Percentiles rank a stretch among this genome's conserved stretches.
Conservation (phyloP, 2,113 vertebrate genomes). For the Chamaetylas fuelleborni region DNA sequence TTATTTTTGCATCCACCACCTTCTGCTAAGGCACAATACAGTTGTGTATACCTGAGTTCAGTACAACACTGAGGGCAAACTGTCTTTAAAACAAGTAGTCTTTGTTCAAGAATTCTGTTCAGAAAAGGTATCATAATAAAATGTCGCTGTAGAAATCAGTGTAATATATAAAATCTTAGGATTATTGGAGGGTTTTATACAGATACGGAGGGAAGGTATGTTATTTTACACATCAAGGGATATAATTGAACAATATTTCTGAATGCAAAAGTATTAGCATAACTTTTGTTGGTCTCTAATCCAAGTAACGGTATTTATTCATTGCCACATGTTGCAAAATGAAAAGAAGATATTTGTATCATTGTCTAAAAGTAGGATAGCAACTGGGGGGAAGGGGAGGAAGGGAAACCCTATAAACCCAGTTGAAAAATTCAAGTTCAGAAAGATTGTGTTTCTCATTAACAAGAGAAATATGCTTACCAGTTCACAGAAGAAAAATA, state of each 20-base stretch:
- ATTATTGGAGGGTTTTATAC: neutral
- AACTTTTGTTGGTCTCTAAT: neutral
- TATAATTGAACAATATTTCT: neutral
- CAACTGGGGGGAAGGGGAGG: accelerated
- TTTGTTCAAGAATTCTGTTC: neutral
- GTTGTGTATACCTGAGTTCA: neutral
- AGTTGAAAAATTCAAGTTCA: neutral
- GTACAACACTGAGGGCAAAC: neutral
- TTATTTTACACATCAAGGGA: neutral
- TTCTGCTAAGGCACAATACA: neutral
- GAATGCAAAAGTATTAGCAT: neutral
- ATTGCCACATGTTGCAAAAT: neutral
- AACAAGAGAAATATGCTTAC: neutral
- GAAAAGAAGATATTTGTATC: neutral
- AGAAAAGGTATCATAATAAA: neutral
- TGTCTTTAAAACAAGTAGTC: neutral
- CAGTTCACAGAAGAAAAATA: neutral
- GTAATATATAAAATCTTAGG: neutral
- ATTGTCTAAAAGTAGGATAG: neutral
- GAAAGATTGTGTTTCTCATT: neutral
- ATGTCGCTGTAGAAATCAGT: neutral
- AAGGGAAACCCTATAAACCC: accelerated
- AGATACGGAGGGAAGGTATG: neutral
- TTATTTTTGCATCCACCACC: neutral
- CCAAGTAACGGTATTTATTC: neutral